A percentile compares a stretch with the other conserved stretches of the same genome.
phyloP scores from a whole-genome alignment of 2,113 vertebrate genomes.

The Centropus bengalensis region DNA sequence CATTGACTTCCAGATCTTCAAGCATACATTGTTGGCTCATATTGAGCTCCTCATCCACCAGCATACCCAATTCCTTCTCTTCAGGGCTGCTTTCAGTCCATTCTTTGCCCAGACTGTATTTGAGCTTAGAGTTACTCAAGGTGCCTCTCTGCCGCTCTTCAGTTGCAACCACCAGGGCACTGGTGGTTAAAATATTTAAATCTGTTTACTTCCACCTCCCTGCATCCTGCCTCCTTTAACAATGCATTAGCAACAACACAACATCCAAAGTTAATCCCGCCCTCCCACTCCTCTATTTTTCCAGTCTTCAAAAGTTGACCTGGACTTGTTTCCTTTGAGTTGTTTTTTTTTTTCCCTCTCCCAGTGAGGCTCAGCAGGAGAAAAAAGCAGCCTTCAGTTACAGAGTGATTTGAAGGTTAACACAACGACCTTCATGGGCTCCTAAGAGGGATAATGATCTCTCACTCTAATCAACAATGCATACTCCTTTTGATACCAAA shows the following conservation, averaged over 20 bases:
- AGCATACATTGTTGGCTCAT: too few species aligned
- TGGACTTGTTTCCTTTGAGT: neutral
- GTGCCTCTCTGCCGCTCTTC: neutral
- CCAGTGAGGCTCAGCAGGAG: neutral
- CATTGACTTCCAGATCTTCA: too few species aligned
- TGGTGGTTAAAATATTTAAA: neutral
- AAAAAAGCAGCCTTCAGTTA: conserved; percentile 55
- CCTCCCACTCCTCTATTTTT: neutral
- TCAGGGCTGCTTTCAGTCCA: too few species aligned
- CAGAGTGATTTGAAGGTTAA: conserved; percentile 74
- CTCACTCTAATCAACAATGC: conserved; percentile 70
- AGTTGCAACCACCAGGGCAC: neutral
- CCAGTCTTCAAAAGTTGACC: neutral
- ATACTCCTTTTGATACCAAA: conserved; percentile 73
- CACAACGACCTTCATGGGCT: conserved; percentile 65
- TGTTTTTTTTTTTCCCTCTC: neutral
- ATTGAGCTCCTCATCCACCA: too few species aligned
- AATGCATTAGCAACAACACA: neutral
- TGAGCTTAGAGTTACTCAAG: neutral
- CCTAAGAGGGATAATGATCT: conserved; percentile 76
- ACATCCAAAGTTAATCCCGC: neutral
- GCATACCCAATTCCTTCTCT: too few species aligned
- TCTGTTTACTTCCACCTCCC: neutral
- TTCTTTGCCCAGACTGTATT: too few species aligned
- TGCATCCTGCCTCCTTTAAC: neutral